Evolutionary conservation across 1,140 invertebrate species (phyloP).

Genomic region (Drosophila jambulina): DNA sequence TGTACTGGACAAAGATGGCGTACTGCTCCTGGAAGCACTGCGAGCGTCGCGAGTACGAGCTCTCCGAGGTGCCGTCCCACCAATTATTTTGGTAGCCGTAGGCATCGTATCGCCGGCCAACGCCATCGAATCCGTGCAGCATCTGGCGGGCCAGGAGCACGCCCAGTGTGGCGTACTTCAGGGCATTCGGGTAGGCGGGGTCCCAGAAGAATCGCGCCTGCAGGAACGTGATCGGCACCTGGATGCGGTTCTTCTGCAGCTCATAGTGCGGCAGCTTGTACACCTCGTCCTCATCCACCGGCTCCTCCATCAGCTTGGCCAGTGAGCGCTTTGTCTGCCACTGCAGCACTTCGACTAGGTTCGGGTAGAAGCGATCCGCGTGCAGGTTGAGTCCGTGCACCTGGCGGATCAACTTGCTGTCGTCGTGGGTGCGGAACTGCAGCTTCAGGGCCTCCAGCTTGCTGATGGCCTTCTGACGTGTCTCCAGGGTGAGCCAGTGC

Average conservation of each 20-base stretch:
- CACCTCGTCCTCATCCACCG: conserved; percentile 91
- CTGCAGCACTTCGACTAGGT: conserved; percentile 93
- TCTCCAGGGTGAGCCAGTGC: conserved; percentile 93
- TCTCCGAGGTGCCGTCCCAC: conserved; percentile 98
- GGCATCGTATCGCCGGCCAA: conserved; percentile 95
- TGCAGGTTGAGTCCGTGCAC: conserved; percentile 91
- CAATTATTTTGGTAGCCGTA: conserved; percentile 97
- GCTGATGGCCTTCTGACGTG: conserved; percentile 90
- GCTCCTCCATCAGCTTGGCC: conserved; percentile 92
- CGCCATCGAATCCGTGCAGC: conserved; percentile 97
- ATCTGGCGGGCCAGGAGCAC: conserved; percentile 97
- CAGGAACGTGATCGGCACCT: conserved; percentile 97
- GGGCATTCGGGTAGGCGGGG: conserved; percentile 95
- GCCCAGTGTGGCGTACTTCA: conserved; percentile 98
- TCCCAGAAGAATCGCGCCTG: conserved; percentile 92
- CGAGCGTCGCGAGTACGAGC: conserved; percentile 93
- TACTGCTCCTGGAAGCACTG: conserved; percentile 98
- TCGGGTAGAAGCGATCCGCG: conserved; percentile 94
- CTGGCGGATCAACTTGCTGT: conserved; percentile 89
- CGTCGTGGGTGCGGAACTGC: conserved; percentile 95
- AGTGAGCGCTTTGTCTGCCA: conserved; percentile 92
- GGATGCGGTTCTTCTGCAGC: conserved; percentile 98
- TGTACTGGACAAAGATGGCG: conserved; percentile 60
- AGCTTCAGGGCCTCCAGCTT: conserved; percentile 94
- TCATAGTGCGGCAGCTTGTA: conserved; percentile 89